A percentile compares a stretch with the other conserved stretches of the same genome.
Evolutionary conservation across 2,888 invertebrate genomes (phyloP).

Genomic region (Leucophora obtusa): DNA sequence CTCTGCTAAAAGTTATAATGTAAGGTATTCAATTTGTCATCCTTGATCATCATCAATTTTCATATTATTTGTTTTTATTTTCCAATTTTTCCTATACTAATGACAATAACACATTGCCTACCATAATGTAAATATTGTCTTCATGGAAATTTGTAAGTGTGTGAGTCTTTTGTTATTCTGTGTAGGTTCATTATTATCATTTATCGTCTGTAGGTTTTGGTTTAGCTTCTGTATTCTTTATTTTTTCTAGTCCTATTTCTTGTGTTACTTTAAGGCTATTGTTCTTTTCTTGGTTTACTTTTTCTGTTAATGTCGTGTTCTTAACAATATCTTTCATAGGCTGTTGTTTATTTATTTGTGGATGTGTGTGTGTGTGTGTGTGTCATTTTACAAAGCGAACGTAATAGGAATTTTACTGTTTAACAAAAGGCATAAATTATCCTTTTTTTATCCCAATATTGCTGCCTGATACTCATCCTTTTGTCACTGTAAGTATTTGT

Average conservation of each 20-base stretch:
- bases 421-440: conserved; percentile 60
- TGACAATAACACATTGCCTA: conserved; percentile 46
- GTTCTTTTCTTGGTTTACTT: conserved; percentile 24
- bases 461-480: neutral
- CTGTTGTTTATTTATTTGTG: too few species aligned
- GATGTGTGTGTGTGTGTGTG: neutral
- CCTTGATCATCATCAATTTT: neutral
- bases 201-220: conserved; percentile 36
- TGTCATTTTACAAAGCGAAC: conserved; percentile 2
- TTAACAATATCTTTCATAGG: neutral
- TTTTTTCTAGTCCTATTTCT: conserved; percentile 27
- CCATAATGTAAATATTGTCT: conserved; percentile 13
- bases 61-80: conserved; percentile 2
- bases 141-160: neutral
- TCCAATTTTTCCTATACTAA: conserved; percentile 46
- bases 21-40: neutral
- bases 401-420: conserved; percentile 49
- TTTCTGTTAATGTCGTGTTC: conserved; percentile 47
- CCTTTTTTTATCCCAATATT: conserved; percentile 19
- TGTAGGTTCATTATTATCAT: conserved; percentile 49
- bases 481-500: conserved; percentile 37
- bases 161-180: neutral
- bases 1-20: too few species aligned
- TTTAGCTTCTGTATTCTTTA: conserved; percentile 12
- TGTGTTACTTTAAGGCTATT: conserved; percentile 6